Conservation (phyloP, 2,797 vertebrate genomes). For the Channa striata region DNA sequence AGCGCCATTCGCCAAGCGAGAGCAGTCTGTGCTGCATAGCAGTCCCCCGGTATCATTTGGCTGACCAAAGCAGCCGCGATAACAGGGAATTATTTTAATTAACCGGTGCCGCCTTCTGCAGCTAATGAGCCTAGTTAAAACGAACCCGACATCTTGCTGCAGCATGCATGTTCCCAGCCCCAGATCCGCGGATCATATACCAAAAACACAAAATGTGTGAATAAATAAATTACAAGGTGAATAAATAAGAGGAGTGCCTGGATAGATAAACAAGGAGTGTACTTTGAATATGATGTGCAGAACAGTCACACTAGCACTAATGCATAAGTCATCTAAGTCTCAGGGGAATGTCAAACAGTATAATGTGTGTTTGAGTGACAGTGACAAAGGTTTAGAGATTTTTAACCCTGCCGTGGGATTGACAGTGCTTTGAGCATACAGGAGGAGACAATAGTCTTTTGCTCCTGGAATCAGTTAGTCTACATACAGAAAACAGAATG, state of each 20-base stretch:
- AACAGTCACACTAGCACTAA: neutral
- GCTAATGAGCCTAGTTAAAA: constrained; percentile 87
- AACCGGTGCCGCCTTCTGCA: constrained; percentile 84
- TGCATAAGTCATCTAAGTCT: constrained; percentile 16
- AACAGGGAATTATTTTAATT: constrained; percentile 90
- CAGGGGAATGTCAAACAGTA: constrained; percentile 8
- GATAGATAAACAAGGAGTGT: constrained; percentile 48
- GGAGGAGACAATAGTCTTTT: constrained; percentile 10
- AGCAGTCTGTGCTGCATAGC: constrained; percentile 79
- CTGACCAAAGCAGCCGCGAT: constrained; percentile 84
- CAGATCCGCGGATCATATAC: constrained; percentile 36
- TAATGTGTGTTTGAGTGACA: neutral
- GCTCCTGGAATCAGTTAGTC: constrained; percentile 40
- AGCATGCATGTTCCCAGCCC: constrained; percentile 55
- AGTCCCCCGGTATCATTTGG: constrained; percentile 85
- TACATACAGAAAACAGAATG: constrained; percentile 47
- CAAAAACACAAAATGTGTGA: constrained; percentile 53
- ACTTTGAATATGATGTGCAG: constrained; percentile 24
- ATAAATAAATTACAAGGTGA: constrained; percentile 63
- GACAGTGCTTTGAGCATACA: neutral
- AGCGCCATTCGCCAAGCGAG: constrained; percentile 72
- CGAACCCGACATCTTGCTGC: constrained; percentile 69
- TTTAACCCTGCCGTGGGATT: constrained; percentile 9
- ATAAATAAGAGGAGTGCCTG: constrained; percentile 33
- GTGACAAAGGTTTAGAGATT: neutral